Evolutionary conservation across 2,888 invertebrate genomes (phyloP), one percentile per base, ranked within the genome.

Genomic region (Sinohyriopsis cumingii): DNA sequence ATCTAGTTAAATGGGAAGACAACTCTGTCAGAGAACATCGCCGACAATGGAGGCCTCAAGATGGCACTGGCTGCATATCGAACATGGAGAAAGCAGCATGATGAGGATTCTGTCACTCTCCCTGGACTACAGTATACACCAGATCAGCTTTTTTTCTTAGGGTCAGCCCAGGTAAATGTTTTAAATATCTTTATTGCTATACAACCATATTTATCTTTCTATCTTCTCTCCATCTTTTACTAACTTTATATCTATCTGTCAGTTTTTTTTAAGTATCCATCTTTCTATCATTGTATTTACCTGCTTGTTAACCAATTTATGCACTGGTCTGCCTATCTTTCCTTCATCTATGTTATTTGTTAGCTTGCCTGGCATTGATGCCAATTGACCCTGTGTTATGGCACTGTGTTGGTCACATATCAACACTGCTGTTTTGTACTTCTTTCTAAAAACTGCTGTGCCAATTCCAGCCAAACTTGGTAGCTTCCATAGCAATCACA

Each of bases 21-120:
- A 86, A 96, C 96, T 0, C 96, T 96, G 91, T 96, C 96, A 20
- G 97, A 97, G 89, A 97, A 97, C 89, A 97, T 97, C 70, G 97
- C 97, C 0, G 97, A 97, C 89, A 97, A 97, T 87, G 97, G 96
- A 3, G 97, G 97, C 1, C 93, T 97, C 77, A 97, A 96, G 88
- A 95, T 95, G 88, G 95, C 97, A 0, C 97, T 97, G 89, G 92
- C 93, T 74, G 89, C 89, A 0, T 87, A 84, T 71, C 72, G 82
- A 67, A 63, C 68, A 15, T 86, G 85, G 86, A 75, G 78, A 54
- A 67, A 71, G 7, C 77, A 74, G 62, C 66, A 73, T 7, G 68
- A 69, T 15, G 92, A 92, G 79, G 92, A 93, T 67, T 87, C 92
- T 28, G 28, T 75, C 9, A 93, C 93, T 0, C 91, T 98, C 0